phyloP scores from a whole-genome alignment of 2,888 invertebrate species.

The Temnothorax rugatulus region DNA sequence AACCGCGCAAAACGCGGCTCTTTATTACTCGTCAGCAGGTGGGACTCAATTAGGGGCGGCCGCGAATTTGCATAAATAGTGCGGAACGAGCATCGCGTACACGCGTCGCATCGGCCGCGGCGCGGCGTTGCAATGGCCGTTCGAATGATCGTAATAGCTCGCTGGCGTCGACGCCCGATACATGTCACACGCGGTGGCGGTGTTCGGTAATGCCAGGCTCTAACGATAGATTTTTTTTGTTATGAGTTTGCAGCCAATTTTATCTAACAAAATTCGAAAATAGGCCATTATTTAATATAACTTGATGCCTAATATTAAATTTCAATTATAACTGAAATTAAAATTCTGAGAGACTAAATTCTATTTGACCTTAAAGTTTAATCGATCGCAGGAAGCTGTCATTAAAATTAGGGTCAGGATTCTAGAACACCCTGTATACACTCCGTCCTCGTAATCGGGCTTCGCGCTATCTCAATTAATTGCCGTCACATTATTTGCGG shows the following conservation, averaged over 20 bases:
- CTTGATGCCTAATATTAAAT: background rate
- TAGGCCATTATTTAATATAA: background rate
- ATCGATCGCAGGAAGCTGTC: slow-evolving; percentile 9
- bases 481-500: slow-evolving; percentile 78
- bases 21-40: slow-evolving; percentile 65
- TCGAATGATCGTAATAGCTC: slow-evolving; percentile 61
- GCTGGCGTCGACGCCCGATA: slow-evolving; percentile 29
- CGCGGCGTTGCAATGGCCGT: slow-evolving; percentile 9
- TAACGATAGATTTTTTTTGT: background rate
- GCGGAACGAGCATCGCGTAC: slow-evolving; percentile 66
- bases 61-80: slow-evolving; percentile 72
- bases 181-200: background rate
- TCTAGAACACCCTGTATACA: slow-evolving; percentile 30
- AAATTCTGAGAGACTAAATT: background rate
- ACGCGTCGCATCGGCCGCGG: slow-evolving; percentile 51
- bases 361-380: background rate
- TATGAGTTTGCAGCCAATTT: background rate
- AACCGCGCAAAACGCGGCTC: slow-evolving; percentile 50
- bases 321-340: background rate
- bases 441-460: slow-evolving; percentile 31
- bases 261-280: background rate
- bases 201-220: background rate
- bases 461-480: slow-evolving; percentile 76
- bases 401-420: slow-evolving; percentile 39
- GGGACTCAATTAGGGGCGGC: slow-evolving; percentile 68